Conservation (phyloP, 2,113 vertebrate species). For the Sturnira hondurensis region DNA sequence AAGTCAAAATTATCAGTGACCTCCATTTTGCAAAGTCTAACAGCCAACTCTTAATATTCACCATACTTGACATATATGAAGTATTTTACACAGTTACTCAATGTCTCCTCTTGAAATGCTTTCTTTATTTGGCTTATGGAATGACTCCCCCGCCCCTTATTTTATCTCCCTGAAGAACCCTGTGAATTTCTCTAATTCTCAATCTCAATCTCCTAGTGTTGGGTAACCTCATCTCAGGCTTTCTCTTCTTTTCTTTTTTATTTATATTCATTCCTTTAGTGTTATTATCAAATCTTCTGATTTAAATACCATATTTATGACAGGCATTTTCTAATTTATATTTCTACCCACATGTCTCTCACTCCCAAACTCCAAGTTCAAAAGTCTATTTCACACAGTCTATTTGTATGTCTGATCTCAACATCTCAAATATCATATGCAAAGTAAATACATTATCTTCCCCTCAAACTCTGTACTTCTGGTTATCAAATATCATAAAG, state of each 20-base stretch:
- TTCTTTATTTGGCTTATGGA: neutral
- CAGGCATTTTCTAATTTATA: neutral
- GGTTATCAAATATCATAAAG: neutral
- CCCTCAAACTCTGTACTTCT: neutral
- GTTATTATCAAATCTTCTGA: neutral
- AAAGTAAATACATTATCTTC: neutral
- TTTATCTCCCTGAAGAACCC: neutral
- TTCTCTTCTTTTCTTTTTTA: neutral
- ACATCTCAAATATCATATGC: neutral
- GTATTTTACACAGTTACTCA: neutral
- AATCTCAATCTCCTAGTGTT: neutral
- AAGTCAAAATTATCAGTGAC: neutral
- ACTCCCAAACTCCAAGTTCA: neutral
- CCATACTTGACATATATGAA: neutral
- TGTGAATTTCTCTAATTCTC: neutral
- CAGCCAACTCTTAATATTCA: neutral
- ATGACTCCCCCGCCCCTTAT: neutral
- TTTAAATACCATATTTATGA: neutral
- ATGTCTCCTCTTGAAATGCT: neutral
- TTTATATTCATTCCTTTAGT: neutral
- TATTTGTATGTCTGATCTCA: neutral
- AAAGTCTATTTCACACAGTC: neutral
- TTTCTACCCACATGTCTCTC: neutral
- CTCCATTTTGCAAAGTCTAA: neutral
- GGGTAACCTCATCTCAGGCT: neutral